A percentile compares a stretch with the other conserved stretches of the same genome.
Conservation (phyloP, 2,888 invertebrate genomes). For the Drosophila engyochracea region DNA sequence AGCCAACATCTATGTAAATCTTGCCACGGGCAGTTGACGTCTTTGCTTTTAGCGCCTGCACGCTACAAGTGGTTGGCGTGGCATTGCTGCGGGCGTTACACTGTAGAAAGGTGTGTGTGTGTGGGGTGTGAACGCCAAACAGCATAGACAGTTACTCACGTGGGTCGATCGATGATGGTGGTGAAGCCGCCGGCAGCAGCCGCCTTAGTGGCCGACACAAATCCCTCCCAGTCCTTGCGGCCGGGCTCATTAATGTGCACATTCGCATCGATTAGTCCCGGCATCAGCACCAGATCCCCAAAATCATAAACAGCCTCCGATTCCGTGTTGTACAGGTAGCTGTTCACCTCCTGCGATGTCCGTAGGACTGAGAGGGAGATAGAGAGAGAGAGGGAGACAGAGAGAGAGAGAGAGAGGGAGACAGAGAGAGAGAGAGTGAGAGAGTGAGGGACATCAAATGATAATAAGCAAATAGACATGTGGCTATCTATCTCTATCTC, state of each 20-base stretch:
- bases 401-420: neutral
- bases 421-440: neutral
- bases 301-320: slow-evolving; percentile 87
- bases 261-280: slow-evolving; percentile 90
- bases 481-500: neutral
- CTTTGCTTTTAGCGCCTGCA: slow-evolving; percentile 88
- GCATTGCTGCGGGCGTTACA: slow-evolving; percentile 87
- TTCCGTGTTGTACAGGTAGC: slow-evolving; percentile 85
- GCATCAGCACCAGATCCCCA: slow-evolving; percentile 87
- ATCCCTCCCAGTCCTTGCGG: slow-evolving; percentile 90
- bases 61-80: slow-evolving; percentile 89
- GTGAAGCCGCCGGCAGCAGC: slow-evolving; percentile 91
- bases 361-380: slow-evolving; percentile 84
- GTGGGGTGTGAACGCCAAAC: slow-evolving; percentile 6
- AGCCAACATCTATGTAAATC: slow-evolving; percentile 90
- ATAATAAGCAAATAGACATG: neutral
- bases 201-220: slow-evolving; percentile 89
- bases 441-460: neutral
- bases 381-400: neutral
- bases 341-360: slow-evolving; percentile 86
- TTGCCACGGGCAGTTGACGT: slow-evolving; percentile 87
- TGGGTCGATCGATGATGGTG: slow-evolving; percentile 90
- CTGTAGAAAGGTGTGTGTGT: slow-evolving; percentile 13
- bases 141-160: slow-evolving; percentile 85
- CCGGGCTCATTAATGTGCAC: slow-evolving; percentile 92